phyloP scores from a whole-genome alignment of 2,113 vertebrate species.

The Apodemus speciosus region DNA sequence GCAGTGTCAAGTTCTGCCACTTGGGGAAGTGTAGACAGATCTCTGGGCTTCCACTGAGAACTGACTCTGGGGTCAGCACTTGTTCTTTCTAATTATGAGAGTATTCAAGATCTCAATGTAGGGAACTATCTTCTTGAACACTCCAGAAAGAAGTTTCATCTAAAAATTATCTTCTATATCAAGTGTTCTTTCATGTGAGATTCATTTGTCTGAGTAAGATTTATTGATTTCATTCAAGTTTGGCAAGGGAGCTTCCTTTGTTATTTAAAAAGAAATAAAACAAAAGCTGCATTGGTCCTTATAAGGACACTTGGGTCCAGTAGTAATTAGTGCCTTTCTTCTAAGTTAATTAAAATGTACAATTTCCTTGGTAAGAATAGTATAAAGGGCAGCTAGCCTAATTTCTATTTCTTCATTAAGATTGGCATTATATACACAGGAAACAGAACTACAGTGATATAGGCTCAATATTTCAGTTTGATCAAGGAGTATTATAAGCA shows the following conservation, averaged over 20 bases:
- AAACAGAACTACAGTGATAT: not conserved
- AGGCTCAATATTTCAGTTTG: not conserved
- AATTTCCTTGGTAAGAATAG: not conserved
- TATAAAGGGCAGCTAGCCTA: constrained; percentile 12
- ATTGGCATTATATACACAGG: not conserved
- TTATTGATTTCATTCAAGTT: not conserved
- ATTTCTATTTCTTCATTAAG: constrained; percentile 41
- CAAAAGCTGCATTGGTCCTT: not conserved
- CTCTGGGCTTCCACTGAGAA: not conserved
- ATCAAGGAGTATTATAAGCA: not conserved
- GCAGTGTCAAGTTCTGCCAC: too few relatives aligned
- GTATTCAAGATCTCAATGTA: not conserved
- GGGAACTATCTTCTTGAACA: not conserved
- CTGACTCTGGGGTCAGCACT: not conserved
- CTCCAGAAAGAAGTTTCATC: not conserved
- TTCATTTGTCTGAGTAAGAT: not conserved
- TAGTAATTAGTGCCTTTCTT: constrained; percentile 63
- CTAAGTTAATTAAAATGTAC: constrained; percentile 63
- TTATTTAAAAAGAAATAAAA: constrained; percentile 51
- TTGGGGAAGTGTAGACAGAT: not conserved
- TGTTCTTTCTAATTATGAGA: not conserved
- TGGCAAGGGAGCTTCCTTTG: not conserved
- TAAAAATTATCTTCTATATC: constrained; percentile 29
- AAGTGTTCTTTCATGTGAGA: constrained; percentile 10
- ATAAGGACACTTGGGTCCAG: constrained; percentile 1